Evolutionary conservation across 2,888 invertebrate species (phyloP).

Genomic region (Eupithecia inturbata): DNA sequence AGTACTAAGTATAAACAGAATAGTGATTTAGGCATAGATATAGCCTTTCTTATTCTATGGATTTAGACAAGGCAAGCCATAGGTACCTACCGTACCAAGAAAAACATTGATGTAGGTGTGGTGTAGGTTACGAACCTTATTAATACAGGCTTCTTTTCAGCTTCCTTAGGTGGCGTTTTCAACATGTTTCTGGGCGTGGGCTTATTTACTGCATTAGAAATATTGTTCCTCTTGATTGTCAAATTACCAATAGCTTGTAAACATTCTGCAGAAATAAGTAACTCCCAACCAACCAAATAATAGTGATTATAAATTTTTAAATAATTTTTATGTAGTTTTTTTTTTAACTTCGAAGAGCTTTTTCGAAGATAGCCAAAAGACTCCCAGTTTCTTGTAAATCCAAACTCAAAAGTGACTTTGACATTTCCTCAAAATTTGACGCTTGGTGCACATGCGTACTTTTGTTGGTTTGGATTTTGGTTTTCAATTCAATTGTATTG

Average conservation of each 20-base stretch:
- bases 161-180: slow-evolving; percentile 76
- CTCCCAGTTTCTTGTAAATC: not conserved
- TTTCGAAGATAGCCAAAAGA: not conserved
- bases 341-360: too few relatives aligned
- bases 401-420: not conserved
- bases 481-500: too few relatives aligned
- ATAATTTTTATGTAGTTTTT: not conserved
- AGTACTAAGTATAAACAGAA: too few relatives aligned
- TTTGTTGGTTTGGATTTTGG: too few relatives aligned
- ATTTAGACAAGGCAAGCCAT: too few relatives aligned
- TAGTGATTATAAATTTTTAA: not conserved
- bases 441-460: not conserved
- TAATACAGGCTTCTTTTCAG: slow-evolving; percentile 50
- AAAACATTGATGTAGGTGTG: too few relatives aligned
- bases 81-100: too few relatives aligned
- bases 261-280: slow-evolving; percentile 45
- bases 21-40: too few relatives aligned
- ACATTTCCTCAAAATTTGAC: not conserved
- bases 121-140: too few relatives aligned
- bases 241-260: slow-evolving; percentile 53
- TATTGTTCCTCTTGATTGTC: slow-evolving; percentile 59
- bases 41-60: too few relatives aligned
- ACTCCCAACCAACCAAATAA: slow-evolving; percentile 16
- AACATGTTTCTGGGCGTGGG: slow-evolving; percentile 80
- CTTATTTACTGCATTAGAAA: slow-evolving; percentile 72